phyloP scores from a whole-genome alignment of 2,888 invertebrate genomes.

The Agrenia bidenticulata region DNA sequence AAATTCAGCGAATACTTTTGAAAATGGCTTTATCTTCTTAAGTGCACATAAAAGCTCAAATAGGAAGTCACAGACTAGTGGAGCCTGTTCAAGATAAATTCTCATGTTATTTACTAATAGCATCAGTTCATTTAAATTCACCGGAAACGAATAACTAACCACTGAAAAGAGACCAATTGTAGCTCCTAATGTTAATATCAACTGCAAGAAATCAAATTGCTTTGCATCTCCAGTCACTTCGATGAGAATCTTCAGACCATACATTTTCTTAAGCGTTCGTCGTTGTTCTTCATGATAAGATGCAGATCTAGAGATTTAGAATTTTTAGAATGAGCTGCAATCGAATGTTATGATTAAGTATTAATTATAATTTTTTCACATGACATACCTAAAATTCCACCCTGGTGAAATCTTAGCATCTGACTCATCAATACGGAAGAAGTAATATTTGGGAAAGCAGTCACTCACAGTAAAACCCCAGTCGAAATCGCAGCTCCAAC shows the following conservation, averaged over 20 bases:
- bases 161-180: constrained; percentile 59
- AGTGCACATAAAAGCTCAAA: constrained; percentile 52
- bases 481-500: constrained; percentile 41
- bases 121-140: background rate
- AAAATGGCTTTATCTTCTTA: constrained; percentile 24
- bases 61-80: constrained; percentile 58
- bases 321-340: too few relatives aligned
- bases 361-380: too few relatives aligned
- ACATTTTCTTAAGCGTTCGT: constrained; percentile 58
- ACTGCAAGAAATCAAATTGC: constrained; percentile 58
- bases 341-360: too few relatives aligned
- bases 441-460: constrained; percentile 59
- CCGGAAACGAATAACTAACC: too few relatives aligned
- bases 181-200: constrained; percentile 59
- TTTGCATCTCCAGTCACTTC: constrained; percentile 58
- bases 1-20: constrained; percentile 11
- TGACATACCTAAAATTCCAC: constrained; percentile 55
- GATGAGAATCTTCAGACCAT: constrained; percentile 59
- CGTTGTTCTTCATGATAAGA: constrained; percentile 56
- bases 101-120: background rate
- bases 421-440: constrained; percentile 58
- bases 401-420: constrained; percentile 56
- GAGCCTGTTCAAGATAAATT: constrained; percentile 56
- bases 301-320: constrained; percentile 53
- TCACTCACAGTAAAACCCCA: constrained; percentile 53